phyloP scores from a whole-genome alignment of 2,113 vertebrate species.

The Rynchops niger region DNA sequence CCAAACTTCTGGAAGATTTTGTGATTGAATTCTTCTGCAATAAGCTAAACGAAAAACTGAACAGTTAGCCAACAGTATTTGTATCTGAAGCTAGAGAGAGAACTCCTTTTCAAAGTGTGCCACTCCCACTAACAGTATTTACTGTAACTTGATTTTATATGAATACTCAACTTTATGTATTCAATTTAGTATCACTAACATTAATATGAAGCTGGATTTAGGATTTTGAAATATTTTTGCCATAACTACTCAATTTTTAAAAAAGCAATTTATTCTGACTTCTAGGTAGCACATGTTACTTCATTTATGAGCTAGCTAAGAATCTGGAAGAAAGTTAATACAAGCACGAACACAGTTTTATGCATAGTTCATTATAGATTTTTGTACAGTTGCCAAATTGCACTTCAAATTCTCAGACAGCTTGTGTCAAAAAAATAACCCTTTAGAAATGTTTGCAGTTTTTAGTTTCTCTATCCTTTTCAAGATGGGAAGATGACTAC shows the following conservation, averaged over 20 bases:
- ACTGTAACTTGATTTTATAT: background rate
- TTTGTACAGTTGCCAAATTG: background rate
- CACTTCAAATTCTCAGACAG: background rate
- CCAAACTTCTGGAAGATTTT: slow-evolving; percentile 80
- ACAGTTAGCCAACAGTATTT: background rate
- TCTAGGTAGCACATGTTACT: background rate
- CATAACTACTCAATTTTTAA: background rate
- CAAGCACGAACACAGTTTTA: background rate
- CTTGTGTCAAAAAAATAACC: background rate
- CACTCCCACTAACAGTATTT: background rate
- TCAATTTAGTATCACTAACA: background rate
- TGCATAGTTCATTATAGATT: background rate
- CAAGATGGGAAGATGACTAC: background rate
- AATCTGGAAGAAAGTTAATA: background rate
- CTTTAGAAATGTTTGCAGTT: background rate
- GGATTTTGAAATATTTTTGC: background rate
- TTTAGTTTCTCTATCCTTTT: background rate
- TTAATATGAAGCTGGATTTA: background rate
- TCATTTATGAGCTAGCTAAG: background rate
- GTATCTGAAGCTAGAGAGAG: background rate
- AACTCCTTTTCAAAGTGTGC: background rate
- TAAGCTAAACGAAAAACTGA: slow-evolving; percentile 77
- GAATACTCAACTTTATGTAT: background rate
- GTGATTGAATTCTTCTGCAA: slow-evolving; percentile 93
- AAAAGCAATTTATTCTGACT: background rate